These are phyloP conservation scores for Miichthys miiuy DNA, from an alignment of 2,797 vertebrate genomes.

Conservation along the genomic window DNA sequence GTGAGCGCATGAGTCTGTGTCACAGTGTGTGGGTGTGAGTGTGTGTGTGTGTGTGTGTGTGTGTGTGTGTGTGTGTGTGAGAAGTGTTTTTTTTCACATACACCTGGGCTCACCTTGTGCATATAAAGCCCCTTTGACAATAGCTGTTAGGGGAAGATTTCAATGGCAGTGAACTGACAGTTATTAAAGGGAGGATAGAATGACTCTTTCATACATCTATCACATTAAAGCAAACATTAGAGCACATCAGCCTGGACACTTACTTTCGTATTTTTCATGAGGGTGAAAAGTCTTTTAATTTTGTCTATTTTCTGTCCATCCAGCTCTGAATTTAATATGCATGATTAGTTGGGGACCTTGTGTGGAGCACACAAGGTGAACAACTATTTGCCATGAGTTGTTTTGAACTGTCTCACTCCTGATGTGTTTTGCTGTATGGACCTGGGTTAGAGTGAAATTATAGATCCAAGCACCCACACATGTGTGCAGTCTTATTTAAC, in stretches of 20 bases:
- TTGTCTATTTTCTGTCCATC: not conserved
- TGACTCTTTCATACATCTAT: conserved; percentile 17
- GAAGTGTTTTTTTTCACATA: conserved; percentile 37
- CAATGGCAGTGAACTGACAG: conserved; percentile 34
- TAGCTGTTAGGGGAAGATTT: conserved; percentile 40
- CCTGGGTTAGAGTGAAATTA: conserved; percentile 28
- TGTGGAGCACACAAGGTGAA: not conserved
- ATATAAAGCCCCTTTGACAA: conserved; percentile 58
- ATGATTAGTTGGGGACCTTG: too few relatives aligned
- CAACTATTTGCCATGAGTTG: not conserved
- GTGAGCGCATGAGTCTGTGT: conserved; percentile 49
- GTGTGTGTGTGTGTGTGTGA: not conserved
- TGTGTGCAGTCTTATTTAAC: conserved; percentile 35
- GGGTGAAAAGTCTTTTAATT: not conserved
- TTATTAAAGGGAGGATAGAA: conserved; percentile 14
- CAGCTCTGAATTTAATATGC: not conserved
- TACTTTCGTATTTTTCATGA: conserved; percentile 11
- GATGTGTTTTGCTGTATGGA: conserved; percentile 11
- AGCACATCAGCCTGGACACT: not conserved
- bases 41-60: conserved; percentile 22
- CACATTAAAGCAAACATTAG: conserved; percentile 21
- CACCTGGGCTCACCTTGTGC: conserved; percentile 62
- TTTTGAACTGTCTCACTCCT: conserved; percentile 16
- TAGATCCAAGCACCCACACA: conserved; percentile 35
- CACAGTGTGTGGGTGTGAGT: conserved; percentile 20